Base-by-base conservation (phyloP, 2,797 vertebrate genomes). In the Urophycis tenuis region DNA sequence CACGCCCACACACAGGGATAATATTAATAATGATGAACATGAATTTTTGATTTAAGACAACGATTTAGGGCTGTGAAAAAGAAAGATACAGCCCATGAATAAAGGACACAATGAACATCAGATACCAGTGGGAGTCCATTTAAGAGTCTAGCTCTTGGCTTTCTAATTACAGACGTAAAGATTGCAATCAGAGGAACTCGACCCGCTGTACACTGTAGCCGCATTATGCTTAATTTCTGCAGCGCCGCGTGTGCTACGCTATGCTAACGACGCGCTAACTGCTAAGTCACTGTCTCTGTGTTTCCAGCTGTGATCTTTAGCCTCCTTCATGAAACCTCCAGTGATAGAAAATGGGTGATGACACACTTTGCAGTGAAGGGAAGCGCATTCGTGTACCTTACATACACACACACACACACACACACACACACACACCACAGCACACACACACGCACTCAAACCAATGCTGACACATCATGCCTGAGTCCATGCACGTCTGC, bases 201-300 rank as follows among this genome's bases (percentile, higher is more conserved):
- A 25, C 22, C 53, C 9, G 53, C 53, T 60, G 53, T 60, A 60
- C 53, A 60, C 10, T 60, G 29, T n/a, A 29, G 53, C 53, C 10
- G 0, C 25, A 29, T 11, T 64, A 29, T 8, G 5, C 17, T 64
- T 60, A 60, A 22, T 22, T 25, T 60, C 19, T 19, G 22, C n/a
- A 25, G 25, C 45, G 81, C 25, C 67, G 35, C 22, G 6, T 35
- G 32, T 70, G 75, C 78, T 76, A 72, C 80, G 7, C 74, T 0
- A 22, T 11, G 79, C 71, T 82, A 85, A 88, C 82, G 81, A 80
- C 45, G 82, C 60, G 76, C 79, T 75, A 77, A 76, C 32, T 74
- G 81, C 78, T 83, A 71, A 81, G 76, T 73, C 72, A 84, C 82
- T 83, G 77, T 78, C 76, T 80, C 53, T 31, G 36, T 76, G 84